Conservation (phyloP, 2,888 invertebrate species). For the Unio pictorum region DNA sequence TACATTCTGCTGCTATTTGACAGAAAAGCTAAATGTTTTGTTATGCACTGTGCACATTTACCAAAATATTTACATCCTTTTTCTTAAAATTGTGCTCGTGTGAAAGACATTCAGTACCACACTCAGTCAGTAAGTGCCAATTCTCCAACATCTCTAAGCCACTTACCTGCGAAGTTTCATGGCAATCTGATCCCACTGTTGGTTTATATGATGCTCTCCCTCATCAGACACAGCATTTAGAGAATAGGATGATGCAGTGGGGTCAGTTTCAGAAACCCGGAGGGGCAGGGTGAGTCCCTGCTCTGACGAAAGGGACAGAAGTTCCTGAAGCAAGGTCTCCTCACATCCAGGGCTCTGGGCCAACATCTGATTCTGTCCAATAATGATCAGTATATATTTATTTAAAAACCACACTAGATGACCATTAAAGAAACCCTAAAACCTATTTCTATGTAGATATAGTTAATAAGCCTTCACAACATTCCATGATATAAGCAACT, state of each 20-base stretch:
- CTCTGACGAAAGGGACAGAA: slow-evolving; percentile 60
- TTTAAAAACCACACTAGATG: neutral
- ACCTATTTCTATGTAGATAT: too few relatives aligned
- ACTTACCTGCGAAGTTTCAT: slow-evolving; percentile 24
- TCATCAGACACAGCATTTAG: slow-evolving; percentile 63
- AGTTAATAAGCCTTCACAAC: too few relatives aligned
- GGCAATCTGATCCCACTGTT: slow-evolving; percentile 59
- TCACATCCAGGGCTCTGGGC: slow-evolving; percentile 64
- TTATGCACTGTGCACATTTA: too few relatives aligned
- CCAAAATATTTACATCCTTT: too few relatives aligned
- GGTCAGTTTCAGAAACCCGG: slow-evolving; percentile 39
- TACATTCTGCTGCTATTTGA: too few relatives aligned
- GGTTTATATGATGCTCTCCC: slow-evolving; percentile 54
- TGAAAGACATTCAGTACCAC: too few relatives aligned
- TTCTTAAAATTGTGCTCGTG: too few relatives aligned
- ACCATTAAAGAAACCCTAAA: neutral
- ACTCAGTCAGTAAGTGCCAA: too few relatives aligned
- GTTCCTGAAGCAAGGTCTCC: slow-evolving; percentile 60
- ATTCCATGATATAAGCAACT: too few relatives aligned
- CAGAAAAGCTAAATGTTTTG: too few relatives aligned
- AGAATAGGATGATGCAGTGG: slow-evolving; percentile 57
- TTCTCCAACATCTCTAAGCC: too few relatives aligned
- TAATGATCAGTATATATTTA: slow-evolving; percentile 9
- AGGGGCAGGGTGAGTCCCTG: slow-evolving; percentile 65
- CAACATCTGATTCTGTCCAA: slow-evolving; percentile 45